phyloP scores from a whole-genome alignment of 2,797 vertebrate species.

The Pipistrellus pygmaeus region DNA sequence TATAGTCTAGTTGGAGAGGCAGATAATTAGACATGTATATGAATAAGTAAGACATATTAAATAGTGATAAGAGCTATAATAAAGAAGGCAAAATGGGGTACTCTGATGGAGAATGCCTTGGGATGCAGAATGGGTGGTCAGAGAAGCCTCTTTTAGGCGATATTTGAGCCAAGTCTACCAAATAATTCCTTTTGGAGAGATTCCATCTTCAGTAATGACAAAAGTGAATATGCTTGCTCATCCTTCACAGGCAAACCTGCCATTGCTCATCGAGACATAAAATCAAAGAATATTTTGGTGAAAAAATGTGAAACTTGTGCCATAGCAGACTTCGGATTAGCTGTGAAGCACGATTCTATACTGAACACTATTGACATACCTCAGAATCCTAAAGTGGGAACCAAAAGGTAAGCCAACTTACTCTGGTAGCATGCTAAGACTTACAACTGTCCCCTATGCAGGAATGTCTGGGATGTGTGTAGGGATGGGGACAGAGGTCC shows the following conservation, averaged over 20 bases:
- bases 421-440: background rate
- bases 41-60: background rate
- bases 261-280: constrained; percentile 97
- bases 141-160: background rate
- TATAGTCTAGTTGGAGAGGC: background rate
- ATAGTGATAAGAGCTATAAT: background rate
- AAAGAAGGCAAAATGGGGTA: background rate
- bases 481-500: background rate
- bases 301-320: constrained; percentile 96
- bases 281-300: constrained; percentile 98
- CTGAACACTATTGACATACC: constrained; percentile 96
- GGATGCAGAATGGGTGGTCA: background rate
- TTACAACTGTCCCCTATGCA: background rate
- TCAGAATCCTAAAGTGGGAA: constrained; percentile 96
- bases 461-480: background rate
- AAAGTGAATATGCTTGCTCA: background rate
- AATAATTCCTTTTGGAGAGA: background rate
- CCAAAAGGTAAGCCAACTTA: constrained; percentile 92
- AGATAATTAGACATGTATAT: background rate
- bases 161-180: background rate
- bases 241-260: constrained; percentile 94
- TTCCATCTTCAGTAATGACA: background rate
- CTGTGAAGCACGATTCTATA: constrained; percentile 96
- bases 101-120: background rate
- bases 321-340: constrained; percentile 97